These are phyloP conservation scores for Leguminivora glycinivorella DNA, from an alignment of 1,140 invertebrate genomes.

Conservation along the genomic window DNA sequence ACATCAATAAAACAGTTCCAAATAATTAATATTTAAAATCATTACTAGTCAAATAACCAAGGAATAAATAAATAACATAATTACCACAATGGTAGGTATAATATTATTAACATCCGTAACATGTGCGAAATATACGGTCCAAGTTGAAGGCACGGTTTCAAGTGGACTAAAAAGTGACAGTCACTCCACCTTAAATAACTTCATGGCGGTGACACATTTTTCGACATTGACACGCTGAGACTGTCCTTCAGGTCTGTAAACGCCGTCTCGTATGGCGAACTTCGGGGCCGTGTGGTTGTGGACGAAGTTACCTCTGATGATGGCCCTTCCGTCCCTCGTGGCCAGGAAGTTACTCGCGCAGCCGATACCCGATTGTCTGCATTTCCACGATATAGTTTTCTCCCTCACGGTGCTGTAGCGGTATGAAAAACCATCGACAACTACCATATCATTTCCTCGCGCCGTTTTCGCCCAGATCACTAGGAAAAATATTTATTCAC, in stretches of 20 bases:
- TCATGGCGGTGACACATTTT: too few relatives aligned
- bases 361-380: background rate
- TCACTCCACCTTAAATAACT: too few relatives aligned
- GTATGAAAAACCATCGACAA: background rate
- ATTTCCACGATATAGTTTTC: background rate
- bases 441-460: background rate
- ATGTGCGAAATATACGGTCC: too few relatives aligned
- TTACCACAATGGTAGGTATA: too few relatives aligned
- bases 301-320: background rate
- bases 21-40: too few relatives aligned
- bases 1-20: too few relatives aligned
- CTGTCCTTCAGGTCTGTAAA: background rate
- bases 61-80: too few relatives aligned
- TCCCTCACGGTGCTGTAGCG: background rate
- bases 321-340: background rate
- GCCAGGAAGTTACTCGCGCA: background rate
- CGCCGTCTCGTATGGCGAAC: background rate
- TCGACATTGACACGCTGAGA: background rate
- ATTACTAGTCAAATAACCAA: too few relatives aligned
- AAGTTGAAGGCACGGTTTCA: too few relatives aligned
- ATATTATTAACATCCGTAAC: too few relatives aligned
- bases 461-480: conserved; percentile 34
- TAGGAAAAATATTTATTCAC: conserved; percentile 30
- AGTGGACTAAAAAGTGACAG: too few relatives aligned
- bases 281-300: background rate